Conservation (phyloP, 2,113 vertebrate species). For the Glareola pratincola region DNA sequence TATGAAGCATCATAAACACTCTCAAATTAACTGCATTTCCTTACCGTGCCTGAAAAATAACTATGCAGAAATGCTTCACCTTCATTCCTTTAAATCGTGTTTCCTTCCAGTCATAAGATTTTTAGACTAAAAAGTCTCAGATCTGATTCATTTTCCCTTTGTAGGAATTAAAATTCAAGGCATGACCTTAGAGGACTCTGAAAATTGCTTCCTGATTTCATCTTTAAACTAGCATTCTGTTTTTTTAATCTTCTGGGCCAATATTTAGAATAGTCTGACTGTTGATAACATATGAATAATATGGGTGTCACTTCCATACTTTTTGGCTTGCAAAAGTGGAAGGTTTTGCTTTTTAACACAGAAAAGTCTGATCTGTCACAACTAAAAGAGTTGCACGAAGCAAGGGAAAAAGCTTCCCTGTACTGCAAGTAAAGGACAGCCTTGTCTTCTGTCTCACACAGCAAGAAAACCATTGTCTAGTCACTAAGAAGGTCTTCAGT, state of each 20-base stretch:
- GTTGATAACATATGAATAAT: not conserved
- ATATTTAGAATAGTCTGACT: not conserved
- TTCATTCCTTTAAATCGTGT: not conserved
- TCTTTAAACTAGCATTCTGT: not conserved
- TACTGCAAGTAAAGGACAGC: not conserved
- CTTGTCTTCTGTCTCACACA: not conserved
- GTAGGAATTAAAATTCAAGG: constrained; percentile 9
- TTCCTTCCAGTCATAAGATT: not conserved
- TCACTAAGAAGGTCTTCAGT: not conserved
- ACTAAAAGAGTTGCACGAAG: not conserved
- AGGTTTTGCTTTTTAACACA: not conserved
- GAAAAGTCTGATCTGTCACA: not conserved
- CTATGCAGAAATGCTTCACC: not conserved
- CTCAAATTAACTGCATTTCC: not conserved
- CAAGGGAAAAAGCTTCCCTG: not conserved
- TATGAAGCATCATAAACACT: not conserved
- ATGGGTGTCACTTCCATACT: not conserved
- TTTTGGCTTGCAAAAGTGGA: not conserved
- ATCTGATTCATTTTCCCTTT: not conserved
- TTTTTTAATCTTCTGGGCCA: not conserved
- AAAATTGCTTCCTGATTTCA: not conserved
- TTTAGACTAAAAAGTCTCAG: not conserved
- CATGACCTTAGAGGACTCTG: not conserved
- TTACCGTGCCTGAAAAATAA: not conserved
- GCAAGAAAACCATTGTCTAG: not conserved